These are phyloP conservation scores for Brachypalpus laphriformis DNA, from an alignment of 2,888 invertebrate species.

Conservation along the genomic window DNA sequence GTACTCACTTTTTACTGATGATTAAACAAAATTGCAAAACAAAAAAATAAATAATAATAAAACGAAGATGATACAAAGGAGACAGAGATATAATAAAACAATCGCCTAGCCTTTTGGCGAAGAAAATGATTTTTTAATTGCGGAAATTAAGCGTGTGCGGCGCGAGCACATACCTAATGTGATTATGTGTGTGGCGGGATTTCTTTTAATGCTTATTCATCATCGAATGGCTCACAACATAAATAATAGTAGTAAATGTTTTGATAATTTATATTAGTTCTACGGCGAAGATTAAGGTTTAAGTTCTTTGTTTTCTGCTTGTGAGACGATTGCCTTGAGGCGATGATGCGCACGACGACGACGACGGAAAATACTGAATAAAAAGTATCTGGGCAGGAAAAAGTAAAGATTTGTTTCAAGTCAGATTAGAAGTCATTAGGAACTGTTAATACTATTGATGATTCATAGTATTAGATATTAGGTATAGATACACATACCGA, in stretches of 20 bases:
- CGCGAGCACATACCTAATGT: slow-evolving; percentile 65
- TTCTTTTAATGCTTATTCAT: slow-evolving; percentile 72
- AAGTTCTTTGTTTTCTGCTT: background rate
- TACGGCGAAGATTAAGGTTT: slow-evolving; percentile 44
- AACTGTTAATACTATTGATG: slow-evolving; percentile 26
- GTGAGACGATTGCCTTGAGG: slow-evolving; percentile 30
- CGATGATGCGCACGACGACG: background rate
- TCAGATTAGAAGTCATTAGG: slow-evolving; percentile 62
- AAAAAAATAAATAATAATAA: slow-evolving; percentile 11
- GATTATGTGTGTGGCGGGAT: slow-evolving; percentile 72
- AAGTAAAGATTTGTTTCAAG: slow-evolving; percentile 54
- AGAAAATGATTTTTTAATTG: slow-evolving; percentile 82
- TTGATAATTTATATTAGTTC: slow-evolving; percentile 67
- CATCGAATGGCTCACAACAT: slow-evolving; percentile 70
- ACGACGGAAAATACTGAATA: background rate
- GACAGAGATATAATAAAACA: slow-evolving; percentile 20
- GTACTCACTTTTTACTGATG: slow-evolving; percentile 1
- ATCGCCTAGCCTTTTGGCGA: slow-evolving; percentile 51
- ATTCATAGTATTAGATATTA: background rate
- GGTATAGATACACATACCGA: no score
- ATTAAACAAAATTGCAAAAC: slow-evolving; percentile 31
- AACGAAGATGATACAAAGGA: slow-evolving; percentile 2
- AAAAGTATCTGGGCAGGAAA: slow-evolving; percentile 3
- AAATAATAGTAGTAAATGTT: slow-evolving; percentile 63
- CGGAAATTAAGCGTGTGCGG: slow-evolving; percentile 79